Evolutionary conservation across 2,113 vertebrate genomes (phyloP).

Genomic region (Dromas ardeola): DNA sequence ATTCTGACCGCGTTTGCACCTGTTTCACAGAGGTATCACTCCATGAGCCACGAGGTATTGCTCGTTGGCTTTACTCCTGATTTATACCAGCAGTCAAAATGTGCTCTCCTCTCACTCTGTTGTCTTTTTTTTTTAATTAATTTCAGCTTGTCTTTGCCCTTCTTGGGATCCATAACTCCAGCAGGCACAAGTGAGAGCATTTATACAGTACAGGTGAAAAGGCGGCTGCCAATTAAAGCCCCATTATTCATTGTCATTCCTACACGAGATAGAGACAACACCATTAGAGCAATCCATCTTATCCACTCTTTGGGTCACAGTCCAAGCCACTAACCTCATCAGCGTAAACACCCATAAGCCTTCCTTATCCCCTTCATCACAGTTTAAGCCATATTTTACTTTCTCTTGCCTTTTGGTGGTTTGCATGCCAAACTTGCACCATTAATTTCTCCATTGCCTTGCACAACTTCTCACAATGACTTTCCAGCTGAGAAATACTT

Average conservation of each 20-base stretch:
- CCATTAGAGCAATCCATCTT: conserved; percentile 30
- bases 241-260: conserved; percentile 47
- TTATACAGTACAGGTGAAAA: conserved; percentile 15
- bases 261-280: conserved; percentile 17
- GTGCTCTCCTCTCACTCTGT: neutral
- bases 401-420: neutral
- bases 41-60: no score
- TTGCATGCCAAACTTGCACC: neutral
- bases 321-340: conserved; percentile 60
- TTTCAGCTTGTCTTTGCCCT: neutral
- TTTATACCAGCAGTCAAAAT: neutral
- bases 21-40: neutral
- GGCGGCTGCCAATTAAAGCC: conserved; percentile 52
- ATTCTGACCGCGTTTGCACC: neutral
- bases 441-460: neutral
- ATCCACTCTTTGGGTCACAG: conserved; percentile 49
- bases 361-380: conserved; percentile 44
- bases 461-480: neutral
- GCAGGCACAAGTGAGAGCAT: neutral
- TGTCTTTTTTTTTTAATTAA: neutral
- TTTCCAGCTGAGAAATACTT: neutral
- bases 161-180: neutral
- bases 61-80: neutral
- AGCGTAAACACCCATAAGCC: conserved; percentile 45
- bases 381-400: conserved; percentile 30